Evolutionary conservation across 2,113 vertebrate species (phyloP), one percentile per base, ranked within the genome.

Genomic region (Thunnus thynnus): DNA sequence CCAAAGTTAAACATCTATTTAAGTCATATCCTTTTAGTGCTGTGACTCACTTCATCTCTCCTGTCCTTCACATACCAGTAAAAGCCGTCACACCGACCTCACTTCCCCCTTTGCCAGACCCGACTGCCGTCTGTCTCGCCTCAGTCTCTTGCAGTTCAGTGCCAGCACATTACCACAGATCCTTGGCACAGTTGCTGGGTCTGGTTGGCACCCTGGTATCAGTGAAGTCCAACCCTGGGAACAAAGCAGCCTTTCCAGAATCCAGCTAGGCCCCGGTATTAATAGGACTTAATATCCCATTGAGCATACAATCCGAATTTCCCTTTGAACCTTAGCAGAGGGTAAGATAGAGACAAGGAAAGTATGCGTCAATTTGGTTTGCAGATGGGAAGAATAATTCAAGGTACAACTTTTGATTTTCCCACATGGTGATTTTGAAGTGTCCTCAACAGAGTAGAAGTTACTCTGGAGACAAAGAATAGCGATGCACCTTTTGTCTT

Each of bases 161-260:
- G 85, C 89, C 88, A 90, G 47, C 73, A 56, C 76, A 83, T 89
- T 89, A 86, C 91, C 88, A 69, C 76, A 54, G 80, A 72, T 77
- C 86, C 76, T 77, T 90, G 92, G 90, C 90, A 79, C 62, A 50
- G 63, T 83, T 25, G 13, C 78, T n/a, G 74, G 76, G 86, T 85
- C 86, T 86, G 91, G 61, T 87, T 91, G 90, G 89, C 90, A 90
- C 74, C 71, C 72, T 65, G 63, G 82, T 89, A 75, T 88, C 90
- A 86, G 81, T 81, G 54, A 54, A 79, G 90, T 65, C 76, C 81
- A 78, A 85, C 86, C 86, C 48, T 80, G 82, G 78, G 85, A 83
- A 92, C 78, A 86, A 82, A 83, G 80, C 88, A 50, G 83, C 64
- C 62, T 83, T 84, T 86, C 72, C 78, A 82, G 36, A 84, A 89